Base-by-base conservation (phyloP, 2,797 vertebrate genomes). In the Sebastes steindachneri region DNA sequence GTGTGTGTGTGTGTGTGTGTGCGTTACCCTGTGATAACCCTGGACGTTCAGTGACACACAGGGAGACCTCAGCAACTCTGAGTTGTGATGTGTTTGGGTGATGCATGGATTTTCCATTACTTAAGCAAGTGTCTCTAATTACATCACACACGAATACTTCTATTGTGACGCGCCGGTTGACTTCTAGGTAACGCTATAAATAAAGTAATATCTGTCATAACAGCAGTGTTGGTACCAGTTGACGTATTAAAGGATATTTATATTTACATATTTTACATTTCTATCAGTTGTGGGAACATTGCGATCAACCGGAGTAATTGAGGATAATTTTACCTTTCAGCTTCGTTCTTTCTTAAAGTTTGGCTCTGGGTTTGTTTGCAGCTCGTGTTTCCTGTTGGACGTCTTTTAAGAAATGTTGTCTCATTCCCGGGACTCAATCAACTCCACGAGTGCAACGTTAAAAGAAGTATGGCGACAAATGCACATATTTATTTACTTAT, bases 1-100 rank as follows among this genome's bases (percentile, higher is more conserved):
- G 68, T 76, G 29, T 75, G 65, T 26, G 81, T 68, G 68, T 76
- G 33, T 75, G 65, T 26, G 81, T 8, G 58, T n/a, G 64, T 25
- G 41, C 25, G 41, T 78, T 67, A 14, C 35, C 68, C 58, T 54
- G 54, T 77, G 73, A 85, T 82, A 88, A 89, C 84, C 82, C 79
- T 9, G n/a, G 15, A 62, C 19, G 12, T 33, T 57, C 15, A 54
- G 74, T 73, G 79, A 86, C 79, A 75, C 62, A 31, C 73, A 59
- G 65, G 62, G 73, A 79, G 31, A 60, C 73, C 66, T 58, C 37
- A 7, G 41, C 33, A n/a, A 9, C 17, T 19, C 77, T 21, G 6
- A 63, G n/a, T 12, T 55, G 21, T 37, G 64, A 81, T 75, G 75
- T 65, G 4, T 68, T 74, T n/a, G 17, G 66, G 4, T 54, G 70